phyloP scores from a whole-genome alignment of 2,113 vertebrate genomes.

The Callospermophilus lateralis region DNA sequence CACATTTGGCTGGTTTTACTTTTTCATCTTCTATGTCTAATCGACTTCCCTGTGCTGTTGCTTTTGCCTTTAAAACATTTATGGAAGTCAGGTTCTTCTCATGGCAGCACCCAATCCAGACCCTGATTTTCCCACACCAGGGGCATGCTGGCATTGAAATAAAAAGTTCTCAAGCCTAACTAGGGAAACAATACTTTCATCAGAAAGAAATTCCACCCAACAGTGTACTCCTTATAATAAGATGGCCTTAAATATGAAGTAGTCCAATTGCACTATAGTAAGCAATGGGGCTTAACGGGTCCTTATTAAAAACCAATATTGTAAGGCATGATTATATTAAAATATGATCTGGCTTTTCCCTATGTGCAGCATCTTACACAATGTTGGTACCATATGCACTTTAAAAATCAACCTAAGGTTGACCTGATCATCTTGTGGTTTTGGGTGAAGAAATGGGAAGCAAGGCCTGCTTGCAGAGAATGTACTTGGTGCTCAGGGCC shows the following conservation, averaged over 20 bases:
- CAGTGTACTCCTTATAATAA: not conserved
- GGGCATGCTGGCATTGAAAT: not conserved
- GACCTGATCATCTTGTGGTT: not conserved
- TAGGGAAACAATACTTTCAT: not conserved
- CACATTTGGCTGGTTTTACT: not conserved
- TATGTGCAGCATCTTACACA: not conserved
- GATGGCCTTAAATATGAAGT: not conserved
- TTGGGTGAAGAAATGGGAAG: accelerated
- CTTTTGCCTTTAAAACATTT: not conserved
- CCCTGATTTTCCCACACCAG: accelerated
- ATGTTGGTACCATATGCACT: not conserved
- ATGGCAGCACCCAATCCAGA: accelerated
- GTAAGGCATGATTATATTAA: not conserved
- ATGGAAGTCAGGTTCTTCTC: not conserved
- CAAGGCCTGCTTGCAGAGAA: not conserved
- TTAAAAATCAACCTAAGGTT: not conserved
- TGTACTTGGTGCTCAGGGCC: accelerated
- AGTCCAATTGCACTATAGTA: not conserved
- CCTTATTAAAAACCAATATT: not conserved
- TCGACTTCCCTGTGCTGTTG: not conserved
- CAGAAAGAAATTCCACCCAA: not conserved
- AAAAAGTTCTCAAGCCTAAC: not conserved
- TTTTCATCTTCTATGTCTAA: not conserved
- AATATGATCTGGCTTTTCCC: not conserved
- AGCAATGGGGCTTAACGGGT: not conserved